Evolutionary conservation across 1,140 invertebrate genomes (phyloP).

Genomic region (Hormaphis cornu): DNA sequence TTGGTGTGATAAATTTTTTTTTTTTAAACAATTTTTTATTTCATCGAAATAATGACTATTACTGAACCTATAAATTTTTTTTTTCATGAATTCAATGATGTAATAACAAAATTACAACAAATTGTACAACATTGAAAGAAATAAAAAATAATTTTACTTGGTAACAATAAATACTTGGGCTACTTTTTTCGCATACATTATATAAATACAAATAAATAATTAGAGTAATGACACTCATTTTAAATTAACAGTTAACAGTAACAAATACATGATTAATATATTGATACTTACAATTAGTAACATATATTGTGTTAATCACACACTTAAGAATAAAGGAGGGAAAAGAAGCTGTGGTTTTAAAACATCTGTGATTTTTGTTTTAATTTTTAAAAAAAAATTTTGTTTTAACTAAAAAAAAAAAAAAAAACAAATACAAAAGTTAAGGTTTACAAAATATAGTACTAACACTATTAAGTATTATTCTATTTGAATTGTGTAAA

Average conservation of each 20-base stretch:
- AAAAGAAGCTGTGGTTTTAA: neutral
- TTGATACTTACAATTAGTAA: neutral
- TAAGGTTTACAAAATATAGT: no score
- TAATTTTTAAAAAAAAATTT: no score
- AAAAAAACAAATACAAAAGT: no score
- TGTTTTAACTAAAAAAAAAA: no score
- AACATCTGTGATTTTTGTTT: neutral
- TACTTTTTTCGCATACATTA: neutral
- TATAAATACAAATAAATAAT: constrained; percentile 13
- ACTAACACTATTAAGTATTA: no score
- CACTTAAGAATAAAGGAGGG: no score
- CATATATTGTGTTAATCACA: neutral
- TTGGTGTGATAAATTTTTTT: no score
- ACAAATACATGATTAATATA: neutral
- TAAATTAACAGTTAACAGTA: neutral
- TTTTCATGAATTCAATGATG: neutral
- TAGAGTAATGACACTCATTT: neutral
- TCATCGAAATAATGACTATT: no score
- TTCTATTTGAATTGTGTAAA: no score
- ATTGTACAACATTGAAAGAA: neutral
- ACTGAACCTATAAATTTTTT: no score
- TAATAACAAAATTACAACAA: neutral
- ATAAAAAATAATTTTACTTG: constrained; percentile 9
- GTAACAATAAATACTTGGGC: constrained; percentile 21
- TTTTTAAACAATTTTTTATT: no score